Percentiles rank a stretch among this genome's conserved stretches.
Evolutionary conservation across 1,140 invertebrate genomes (phyloP).

Genomic region (Pomacea maculata): DNA sequence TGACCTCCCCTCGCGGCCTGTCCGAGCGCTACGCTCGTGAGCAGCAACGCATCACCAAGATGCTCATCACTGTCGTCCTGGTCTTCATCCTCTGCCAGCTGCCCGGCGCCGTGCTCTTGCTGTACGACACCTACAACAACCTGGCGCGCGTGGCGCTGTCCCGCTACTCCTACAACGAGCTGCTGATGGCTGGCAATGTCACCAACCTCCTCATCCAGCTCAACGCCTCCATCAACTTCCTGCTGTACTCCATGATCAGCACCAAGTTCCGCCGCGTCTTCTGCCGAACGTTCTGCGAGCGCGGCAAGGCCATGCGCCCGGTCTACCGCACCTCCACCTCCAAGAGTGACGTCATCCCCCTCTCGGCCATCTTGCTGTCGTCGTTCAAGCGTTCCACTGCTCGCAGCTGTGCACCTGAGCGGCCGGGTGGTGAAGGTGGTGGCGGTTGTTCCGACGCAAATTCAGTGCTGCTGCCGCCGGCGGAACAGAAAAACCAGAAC

Average conservation of each 20-base stretch:
- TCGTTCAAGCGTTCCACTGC: not conserved
- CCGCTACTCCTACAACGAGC: slow-evolving; percentile 44
- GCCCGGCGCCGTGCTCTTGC: slow-evolving; percentile 70
- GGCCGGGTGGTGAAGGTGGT: not conserved
- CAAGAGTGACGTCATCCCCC: slow-evolving; percentile 9
- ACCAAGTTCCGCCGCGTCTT: slow-evolving; percentile 81
- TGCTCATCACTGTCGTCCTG: slow-evolving; percentile 79
- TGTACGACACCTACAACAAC: slow-evolving; percentile 43
- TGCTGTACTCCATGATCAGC: slow-evolving; percentile 80
- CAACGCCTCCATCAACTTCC: slow-evolving; percentile 79
- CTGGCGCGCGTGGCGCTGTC: slow-evolving; percentile 24
- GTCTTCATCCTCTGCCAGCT: slow-evolving; percentile 79
- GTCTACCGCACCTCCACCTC: slow-evolving; percentile 1
- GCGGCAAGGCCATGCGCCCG: not conserved
- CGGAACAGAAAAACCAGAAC: not conserved
- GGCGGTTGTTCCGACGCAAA: not conserved
- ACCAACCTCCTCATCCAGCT: slow-evolving; percentile 77
- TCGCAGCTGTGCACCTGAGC: not conserved
- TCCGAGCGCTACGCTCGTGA: slow-evolving; percentile 26
- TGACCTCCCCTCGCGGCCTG: slow-evolving; percentile 10
- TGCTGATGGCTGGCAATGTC: slow-evolving; percentile 73
- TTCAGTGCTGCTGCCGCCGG: not conserved
- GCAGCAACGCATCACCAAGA: slow-evolving; percentile 74
- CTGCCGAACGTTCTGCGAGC: slow-evolving; percentile 70
- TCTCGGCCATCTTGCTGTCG: not conserved